These are phyloP conservation scores for Athene cunicularia DNA, from an alignment of 2,113 vertebrate species.

Conservation along the genomic window DNA sequence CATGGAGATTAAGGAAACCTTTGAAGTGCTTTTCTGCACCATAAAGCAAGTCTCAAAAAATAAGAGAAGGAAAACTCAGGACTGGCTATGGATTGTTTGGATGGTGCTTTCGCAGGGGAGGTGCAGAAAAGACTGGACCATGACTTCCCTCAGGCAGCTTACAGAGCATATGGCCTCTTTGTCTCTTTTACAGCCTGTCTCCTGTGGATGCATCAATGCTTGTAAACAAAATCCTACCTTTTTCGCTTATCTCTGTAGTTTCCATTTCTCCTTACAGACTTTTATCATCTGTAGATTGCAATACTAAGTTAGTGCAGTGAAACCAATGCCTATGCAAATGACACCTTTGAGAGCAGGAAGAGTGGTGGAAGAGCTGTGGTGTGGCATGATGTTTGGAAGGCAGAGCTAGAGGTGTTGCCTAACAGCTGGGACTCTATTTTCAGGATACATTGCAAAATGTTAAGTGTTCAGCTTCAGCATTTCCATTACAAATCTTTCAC, in stretches of 20 bases:
- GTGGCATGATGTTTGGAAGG: not conserved
- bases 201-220: not conserved
- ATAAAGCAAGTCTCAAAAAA: not conserved
- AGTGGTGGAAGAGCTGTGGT: not conserved
- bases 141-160: not conserved
- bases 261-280: not conserved
- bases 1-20: not conserved
- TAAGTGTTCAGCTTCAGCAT: not conserved
- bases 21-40: not conserved
- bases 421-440: not conserved
- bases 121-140: not conserved
- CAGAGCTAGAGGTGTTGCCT: not conserved
- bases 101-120: not conserved
- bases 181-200: not conserved
- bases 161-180: not conserved
- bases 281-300: not conserved
- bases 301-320: not conserved
- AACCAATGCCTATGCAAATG: not conserved
- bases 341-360: not conserved
- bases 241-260: not conserved
- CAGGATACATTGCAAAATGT: not conserved
- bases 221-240: not conserved
- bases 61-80: not conserved
- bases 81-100: not conserved
- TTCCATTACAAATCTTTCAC: not conserved